These are phyloP conservation scores for Sisyra terminalis DNA, from an alignment of 2,888 invertebrate species.

Conservation along the genomic window DNA sequence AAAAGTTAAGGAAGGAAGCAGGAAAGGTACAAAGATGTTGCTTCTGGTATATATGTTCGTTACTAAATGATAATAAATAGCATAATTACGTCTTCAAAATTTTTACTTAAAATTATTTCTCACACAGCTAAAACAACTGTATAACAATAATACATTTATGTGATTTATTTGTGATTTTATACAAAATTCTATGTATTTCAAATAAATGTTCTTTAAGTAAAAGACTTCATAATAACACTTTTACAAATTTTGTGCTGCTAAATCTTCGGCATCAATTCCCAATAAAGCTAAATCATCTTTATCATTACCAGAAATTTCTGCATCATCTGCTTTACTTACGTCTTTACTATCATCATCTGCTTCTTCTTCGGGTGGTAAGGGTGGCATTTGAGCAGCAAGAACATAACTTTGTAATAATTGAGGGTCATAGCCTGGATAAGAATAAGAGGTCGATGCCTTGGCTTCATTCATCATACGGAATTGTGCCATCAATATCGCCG, in stretches of 20 bases:
- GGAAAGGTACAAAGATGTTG: too few relatives aligned
- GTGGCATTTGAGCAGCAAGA: slow-evolving; percentile 1
- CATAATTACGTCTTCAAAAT: too few relatives aligned
- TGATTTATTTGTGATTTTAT: too few relatives aligned
- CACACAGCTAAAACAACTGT: too few relatives aligned
- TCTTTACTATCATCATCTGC: slow-evolving; percentile 19
- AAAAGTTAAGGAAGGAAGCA: too few relatives aligned
- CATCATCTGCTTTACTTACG: slow-evolving; percentile 15
- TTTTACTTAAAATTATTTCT: too few relatives aligned
- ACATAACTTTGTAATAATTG: slow-evolving; percentile 8
- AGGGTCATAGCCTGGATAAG: slow-evolving; percentile 10
- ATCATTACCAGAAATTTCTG: slow-evolving; percentile 22
- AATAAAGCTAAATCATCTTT: slow-evolving; percentile 63
- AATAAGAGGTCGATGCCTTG: slow-evolving; percentile 9
- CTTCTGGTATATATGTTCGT: too few relatives aligned
- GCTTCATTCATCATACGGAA: slow-evolving; percentile 10
- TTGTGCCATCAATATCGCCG: slow-evolving; percentile 10
- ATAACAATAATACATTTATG: too few relatives aligned
- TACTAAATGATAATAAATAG: too few relatives aligned
- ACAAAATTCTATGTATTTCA: too few relatives aligned
- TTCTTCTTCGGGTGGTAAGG: slow-evolving; percentile 13
- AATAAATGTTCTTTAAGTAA: too few relatives aligned
- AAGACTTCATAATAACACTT: too few relatives aligned
- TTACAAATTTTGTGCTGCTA: slow-evolving; percentile 34
- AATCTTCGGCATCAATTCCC: slow-evolving; percentile 71